phyloP scores from a whole-genome alignment of 2,888 invertebrate species.

The Gari tellinella region DNA sequence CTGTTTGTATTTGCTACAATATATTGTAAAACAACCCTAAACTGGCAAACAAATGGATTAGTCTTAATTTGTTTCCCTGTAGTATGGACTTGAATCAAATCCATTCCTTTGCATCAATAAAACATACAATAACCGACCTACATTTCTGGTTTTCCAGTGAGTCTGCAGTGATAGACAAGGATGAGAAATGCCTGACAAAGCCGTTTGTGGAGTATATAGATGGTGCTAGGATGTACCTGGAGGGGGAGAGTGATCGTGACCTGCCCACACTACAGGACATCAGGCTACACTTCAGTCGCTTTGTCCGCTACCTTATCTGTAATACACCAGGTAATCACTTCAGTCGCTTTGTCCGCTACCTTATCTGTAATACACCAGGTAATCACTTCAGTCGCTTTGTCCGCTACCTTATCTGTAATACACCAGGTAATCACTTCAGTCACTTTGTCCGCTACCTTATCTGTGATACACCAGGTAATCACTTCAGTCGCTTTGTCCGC shows the following conservation, averaged over 20 bases:
- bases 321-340: slow-evolving; percentile 97
- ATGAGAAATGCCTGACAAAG: slow-evolving; percentile 93
- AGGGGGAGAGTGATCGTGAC: slow-evolving; percentile 97
- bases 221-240: slow-evolving; percentile 95
- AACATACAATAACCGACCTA: background rate
- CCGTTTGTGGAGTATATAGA: slow-evolving; percentile 97
- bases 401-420: slow-evolving; percentile 96
- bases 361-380: slow-evolving; percentile 97
- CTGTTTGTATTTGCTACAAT: too few species aligned
- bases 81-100: background rate
- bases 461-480: slow-evolving; percentile 94
- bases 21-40: too few species aligned
- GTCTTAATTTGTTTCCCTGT: too few species aligned
- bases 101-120: background rate
- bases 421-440: slow-evolving; percentile 97
- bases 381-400: slow-evolving; percentile 97
- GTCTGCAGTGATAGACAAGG: slow-evolving; percentile 92
- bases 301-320: slow-evolving; percentile 96
- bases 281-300: slow-evolving; percentile 96
- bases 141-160: slow-evolving; percentile 72
- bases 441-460: slow-evolving; percentile 97
- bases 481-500: too few species aligned
- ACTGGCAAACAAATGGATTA: too few species aligned
- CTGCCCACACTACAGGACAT: slow-evolving; percentile 93
- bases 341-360: slow-evolving; percentile 96